phyloP scores from a whole-genome alignment of 2,113 vertebrate genomes.

The Notarius lentiginosus region DNA sequence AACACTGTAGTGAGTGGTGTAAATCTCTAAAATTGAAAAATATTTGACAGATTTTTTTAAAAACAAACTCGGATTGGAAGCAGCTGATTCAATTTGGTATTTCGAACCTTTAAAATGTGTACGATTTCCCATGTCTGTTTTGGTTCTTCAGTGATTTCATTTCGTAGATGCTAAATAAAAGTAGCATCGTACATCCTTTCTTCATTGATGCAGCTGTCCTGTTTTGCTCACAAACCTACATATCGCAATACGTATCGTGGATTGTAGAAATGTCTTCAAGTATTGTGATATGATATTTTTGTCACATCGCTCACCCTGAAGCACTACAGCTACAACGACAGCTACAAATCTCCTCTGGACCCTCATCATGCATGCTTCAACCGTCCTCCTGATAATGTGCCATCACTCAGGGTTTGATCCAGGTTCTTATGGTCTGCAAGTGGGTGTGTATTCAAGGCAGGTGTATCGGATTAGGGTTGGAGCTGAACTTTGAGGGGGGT shows the following conservation, averaged over 20 bases:
- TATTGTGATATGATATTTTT: background rate
- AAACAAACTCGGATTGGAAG: no score
- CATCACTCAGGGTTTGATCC: background rate
- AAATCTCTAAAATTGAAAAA: background rate
- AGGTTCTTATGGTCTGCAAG: slow-evolving; percentile 1
- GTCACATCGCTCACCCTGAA: no score
- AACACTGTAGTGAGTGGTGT: no score
- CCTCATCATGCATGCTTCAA: background rate
- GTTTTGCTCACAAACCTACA: no score
- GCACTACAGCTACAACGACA: background rate
- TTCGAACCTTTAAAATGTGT: background rate
- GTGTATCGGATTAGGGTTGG: background rate
- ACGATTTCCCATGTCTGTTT: background rate
- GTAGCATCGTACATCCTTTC: background rate
- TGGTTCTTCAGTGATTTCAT: background rate
- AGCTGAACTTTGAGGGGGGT: background rate
- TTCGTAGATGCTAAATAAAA: background rate
- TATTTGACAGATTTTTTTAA: no score
- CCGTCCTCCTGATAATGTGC: background rate
- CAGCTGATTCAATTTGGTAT: background rate
- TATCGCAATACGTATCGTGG: background rate
- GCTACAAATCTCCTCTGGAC: background rate
- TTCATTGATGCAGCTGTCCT: background rate
- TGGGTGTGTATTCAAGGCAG: background rate
- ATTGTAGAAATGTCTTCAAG: background rate